phyloP scores from a whole-genome alignment of 2,888 invertebrate species.

The Napeogenes inachia region DNA sequence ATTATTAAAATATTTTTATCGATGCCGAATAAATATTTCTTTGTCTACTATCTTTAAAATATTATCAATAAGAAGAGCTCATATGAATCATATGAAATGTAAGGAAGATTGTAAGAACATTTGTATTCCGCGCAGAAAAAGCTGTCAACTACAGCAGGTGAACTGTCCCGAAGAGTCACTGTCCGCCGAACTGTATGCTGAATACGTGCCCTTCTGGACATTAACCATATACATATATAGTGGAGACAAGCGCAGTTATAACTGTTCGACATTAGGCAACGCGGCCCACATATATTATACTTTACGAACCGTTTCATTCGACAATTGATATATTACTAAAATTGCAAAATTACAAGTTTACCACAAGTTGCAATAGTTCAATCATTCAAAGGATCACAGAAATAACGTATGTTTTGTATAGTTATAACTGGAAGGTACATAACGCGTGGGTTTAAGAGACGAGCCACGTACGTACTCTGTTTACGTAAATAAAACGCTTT shows the following conservation, averaged over 20 bases:
- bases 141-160: slow-evolving; percentile 57
- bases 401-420: no score
- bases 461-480: no score
- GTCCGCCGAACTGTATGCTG: slow-evolving; percentile 63
- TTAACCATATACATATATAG: slow-evolving; percentile 12
- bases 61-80: no score
- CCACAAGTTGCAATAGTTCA: neutral
- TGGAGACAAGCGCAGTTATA: slow-evolving; percentile 33
- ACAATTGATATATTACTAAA: slow-evolving; percentile 4
- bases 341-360: neutral
- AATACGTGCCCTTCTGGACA: slow-evolving; percentile 45
- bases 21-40: no score
- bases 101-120: slow-evolving; percentile 35
- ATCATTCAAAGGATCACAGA: no score
- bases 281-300: slow-evolving; percentile 61
- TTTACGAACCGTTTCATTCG: slow-evolving; percentile 53
- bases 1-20: no score
- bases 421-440: no score
- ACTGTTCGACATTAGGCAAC: slow-evolving; percentile 59
- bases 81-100: no score
- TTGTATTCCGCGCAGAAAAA: slow-evolving; percentile 63
- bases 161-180: slow-evolving; percentile 69
- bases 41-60: no score
- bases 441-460: no score
- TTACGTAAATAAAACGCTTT: no score